These are phyloP conservation scores for Sebastes kiyomatsui DNA, from an alignment of 2,797 vertebrate species.

Conservation along the genomic window DNA sequence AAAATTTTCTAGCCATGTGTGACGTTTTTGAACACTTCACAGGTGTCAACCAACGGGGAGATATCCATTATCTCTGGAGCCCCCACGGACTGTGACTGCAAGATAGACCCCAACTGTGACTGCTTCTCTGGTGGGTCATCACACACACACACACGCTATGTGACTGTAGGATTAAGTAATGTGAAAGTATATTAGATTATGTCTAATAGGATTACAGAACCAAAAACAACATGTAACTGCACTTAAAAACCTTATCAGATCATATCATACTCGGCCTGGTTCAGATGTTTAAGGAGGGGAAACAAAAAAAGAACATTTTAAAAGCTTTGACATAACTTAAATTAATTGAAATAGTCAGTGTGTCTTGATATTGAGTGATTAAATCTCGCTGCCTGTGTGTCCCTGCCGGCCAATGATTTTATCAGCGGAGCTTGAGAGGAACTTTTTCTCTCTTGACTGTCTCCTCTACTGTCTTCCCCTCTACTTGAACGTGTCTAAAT, in stretches of 20 bases:
- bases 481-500: constrained; percentile 22
- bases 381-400: constrained; percentile 38
- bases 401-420: constrained; percentile 51
- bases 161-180: constrained; percentile 44
- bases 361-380: constrained; percentile 45
- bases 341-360: constrained; percentile 36
- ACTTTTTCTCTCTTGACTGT: constrained; percentile 8
- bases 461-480: constrained; percentile 7
- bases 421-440: constrained; percentile 33
- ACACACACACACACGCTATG: constrained; percentile 10
- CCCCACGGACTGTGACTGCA: constrained; percentile 95
- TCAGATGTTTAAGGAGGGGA: constrained; percentile 2
- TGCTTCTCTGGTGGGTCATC: constrained; percentile 92
- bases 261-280: constrained; percentile 25
- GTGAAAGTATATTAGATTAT: constrained; percentile 51
- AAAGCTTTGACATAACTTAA: constrained; percentile 20
- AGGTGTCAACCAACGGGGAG: constrained; percentile 93
- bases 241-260: constrained; percentile 39
- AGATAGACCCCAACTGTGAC: constrained; percentile 98
- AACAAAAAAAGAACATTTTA: constrained; percentile 23
- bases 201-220: constrained; percentile 52
- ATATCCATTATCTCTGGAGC: constrained; percentile 93
- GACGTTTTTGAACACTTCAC: constrained; percentile 49
- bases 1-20: constrained; percentile 12
- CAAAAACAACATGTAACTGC: constrained; percentile 43